Conservation (phyloP, 2,113 vertebrate species). For the Catharus bicknelli region DNA sequence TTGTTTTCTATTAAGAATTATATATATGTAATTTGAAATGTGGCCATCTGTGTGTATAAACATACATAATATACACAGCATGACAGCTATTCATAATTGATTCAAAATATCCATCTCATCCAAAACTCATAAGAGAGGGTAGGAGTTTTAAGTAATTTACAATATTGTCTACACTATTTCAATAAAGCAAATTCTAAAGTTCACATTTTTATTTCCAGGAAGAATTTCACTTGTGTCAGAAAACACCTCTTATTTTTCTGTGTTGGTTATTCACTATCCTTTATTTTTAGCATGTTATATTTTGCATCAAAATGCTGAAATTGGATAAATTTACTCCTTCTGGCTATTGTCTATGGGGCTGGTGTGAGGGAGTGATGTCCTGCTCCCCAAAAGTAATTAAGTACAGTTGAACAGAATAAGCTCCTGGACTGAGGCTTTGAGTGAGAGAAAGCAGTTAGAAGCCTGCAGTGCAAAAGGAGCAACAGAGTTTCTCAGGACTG, state of each 20-base stretch:
- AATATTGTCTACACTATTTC: not conserved
- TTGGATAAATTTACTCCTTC: not conserved
- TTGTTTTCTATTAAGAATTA: not conserved
- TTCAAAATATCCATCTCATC: not conserved
- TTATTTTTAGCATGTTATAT: not conserved
- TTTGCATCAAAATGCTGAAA: not conserved
- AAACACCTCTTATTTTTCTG: not conserved
- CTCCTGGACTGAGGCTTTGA: not conserved
- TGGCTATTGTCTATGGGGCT: not conserved
- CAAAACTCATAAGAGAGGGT: not conserved
- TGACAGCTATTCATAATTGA: not conserved
- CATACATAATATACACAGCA: not conserved
- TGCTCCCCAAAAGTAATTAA: accelerated
- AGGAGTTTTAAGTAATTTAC: not conserved
- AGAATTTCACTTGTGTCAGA: not conserved
- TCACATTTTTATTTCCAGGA: not conserved
- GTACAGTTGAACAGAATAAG: too few species aligned
- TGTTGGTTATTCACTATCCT: not conserved
- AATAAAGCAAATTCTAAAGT: not conserved
- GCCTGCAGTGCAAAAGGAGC: not conserved
- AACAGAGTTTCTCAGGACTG: not conserved
- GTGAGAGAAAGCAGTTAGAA: not conserved
- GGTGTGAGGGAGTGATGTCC: not conserved
- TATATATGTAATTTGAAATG: not conserved
- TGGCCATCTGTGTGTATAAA: not conserved